Base-by-base conservation (phyloP, 2,888 invertebrate species). In the Melinaea menophilus region DNA sequence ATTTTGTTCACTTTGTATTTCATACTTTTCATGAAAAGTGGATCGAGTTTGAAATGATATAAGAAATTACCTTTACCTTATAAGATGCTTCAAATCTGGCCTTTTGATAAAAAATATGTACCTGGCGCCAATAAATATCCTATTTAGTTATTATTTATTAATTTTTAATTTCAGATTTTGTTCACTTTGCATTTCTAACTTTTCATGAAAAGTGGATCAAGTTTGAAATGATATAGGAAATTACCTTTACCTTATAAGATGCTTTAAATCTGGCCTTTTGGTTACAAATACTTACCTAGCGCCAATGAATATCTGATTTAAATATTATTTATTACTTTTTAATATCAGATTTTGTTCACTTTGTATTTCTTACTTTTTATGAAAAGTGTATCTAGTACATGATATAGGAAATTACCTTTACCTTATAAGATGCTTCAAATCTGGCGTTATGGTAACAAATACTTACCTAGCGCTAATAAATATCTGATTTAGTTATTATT, bases 21-120 rank as follows among this genome's bases (percentile, higher is more conserved):
- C 22, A 22, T 22, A 22, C 22, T 22, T 22, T 22, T 22, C 22
- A 22, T 22, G 22, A 22, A 22, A 22, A 22, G 22, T 22, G 22
- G 22, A 22, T 22, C 22, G 22, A 22, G 22, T 22, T 22, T 22
- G 22, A 75, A 84, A 79, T 82, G 78, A 78, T 74, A 68, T 80
- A 75, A 78, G 72, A 66, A 64, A 69, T 78, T 81, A 78, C 78
- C 74, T 72, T 74, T 70, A 81, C 74, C 79, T 77, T 71, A 65
- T 80, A 79, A 78, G 78, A 75, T 76, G 81, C 84, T 82, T 85
- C 78, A 79, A 77, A 79, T 80, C 74, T 78, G 79, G 83, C 84
- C 83, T 84, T 70, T 71, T 71, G 70, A 22, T 22, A 22, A 22
- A 22, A 22, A 22, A 22, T 22, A 22, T 22, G 22, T 22, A 22